These are phyloP conservation scores for Amblyraja radiata DNA, from an alignment of 2,797 vertebrate genomes.

Conservation along the genomic window DNA sequence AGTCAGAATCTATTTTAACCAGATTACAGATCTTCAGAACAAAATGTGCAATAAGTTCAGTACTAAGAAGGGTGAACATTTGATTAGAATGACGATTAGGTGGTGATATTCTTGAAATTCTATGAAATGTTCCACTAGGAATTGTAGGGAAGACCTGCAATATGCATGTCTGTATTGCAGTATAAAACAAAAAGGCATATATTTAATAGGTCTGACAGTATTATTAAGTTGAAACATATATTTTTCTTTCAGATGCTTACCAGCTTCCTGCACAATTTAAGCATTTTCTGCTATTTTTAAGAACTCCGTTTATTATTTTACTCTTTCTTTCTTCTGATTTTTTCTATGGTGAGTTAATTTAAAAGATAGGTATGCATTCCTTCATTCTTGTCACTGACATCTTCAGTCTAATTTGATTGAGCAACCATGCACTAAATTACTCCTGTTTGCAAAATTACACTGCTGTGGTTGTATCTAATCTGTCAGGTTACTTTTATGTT, in stretches of 20 bases:
- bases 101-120: conserved; percentile 60
- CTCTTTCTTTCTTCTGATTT: not conserved
- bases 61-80: conserved; percentile 68
- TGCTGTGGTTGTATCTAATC: not conserved
- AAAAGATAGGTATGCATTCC: not conserved
- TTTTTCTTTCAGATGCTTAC: not conserved
- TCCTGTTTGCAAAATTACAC: not conserved
- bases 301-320: not conserved
- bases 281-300: conserved; percentile 1
- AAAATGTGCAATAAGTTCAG: conserved; percentile 61
- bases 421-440: not conserved
- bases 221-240: not conserved
- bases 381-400: not conserved
- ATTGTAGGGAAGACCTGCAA: not conserved
- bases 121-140: conserved; percentile 49
- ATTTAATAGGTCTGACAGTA: not conserved
- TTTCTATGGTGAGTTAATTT: not conserved
- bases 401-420: not conserved
- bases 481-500: not conserved
- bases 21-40: conserved; percentile 44
- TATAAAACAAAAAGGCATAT: not conserved
- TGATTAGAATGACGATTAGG: conserved; percentile 63
- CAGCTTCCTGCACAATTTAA: not conserved
- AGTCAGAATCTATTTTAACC: conserved; percentile 25
- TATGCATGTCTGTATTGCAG: too few species aligned